phyloP scores from a whole-genome alignment of 2,888 invertebrate species.

The Aleiodes alternator region DNA sequence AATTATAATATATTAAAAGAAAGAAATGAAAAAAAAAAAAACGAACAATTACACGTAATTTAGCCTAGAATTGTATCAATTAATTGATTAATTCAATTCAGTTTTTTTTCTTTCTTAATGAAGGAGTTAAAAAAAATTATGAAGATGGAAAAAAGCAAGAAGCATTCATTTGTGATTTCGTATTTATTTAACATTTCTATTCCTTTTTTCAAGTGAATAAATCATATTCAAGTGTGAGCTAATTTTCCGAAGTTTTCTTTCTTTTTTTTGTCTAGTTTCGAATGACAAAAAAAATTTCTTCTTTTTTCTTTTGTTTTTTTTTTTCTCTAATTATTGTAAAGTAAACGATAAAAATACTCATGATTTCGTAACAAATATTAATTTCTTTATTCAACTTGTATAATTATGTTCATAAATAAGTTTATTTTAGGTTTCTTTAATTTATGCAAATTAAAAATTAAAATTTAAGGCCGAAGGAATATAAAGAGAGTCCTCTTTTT shows the following conservation, averaged over 20 bases:
- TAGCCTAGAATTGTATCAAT: conserved; percentile 72
- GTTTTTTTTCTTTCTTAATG: conserved; percentile 30
- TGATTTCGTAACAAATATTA: conserved; percentile 72
- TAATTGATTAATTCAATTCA: conserved; percentile 52
- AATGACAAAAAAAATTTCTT: background rate
- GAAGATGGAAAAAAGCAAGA: conserved; percentile 72
- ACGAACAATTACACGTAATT: conserved; percentile 52
- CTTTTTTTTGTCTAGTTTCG: background rate
- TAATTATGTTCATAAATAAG: conserved; percentile 73
- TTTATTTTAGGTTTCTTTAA: conserved; percentile 66
- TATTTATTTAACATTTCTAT: conserved; percentile 71
- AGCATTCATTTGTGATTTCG: conserved; percentile 75
- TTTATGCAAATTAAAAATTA: conserved; percentile 30
- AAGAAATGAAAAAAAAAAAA: conserved; percentile 42
- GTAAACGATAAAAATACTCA: conserved; percentile 22
- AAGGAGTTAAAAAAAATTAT: conserved; percentile 42
- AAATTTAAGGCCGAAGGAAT: conserved; percentile 41
- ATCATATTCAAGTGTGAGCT: conserved; percentile 73
- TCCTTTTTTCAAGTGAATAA: conserved; percentile 68
- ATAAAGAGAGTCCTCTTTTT: conserved; percentile 34
- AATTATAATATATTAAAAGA: conserved; percentile 63
- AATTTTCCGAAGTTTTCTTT: conserved; percentile 29
- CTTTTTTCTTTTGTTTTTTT: background rate
- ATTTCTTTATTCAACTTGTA: conserved; percentile 71
- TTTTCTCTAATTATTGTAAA: conserved; percentile 42